phyloP scores from a whole-genome alignment of 2,113 vertebrate species.

The Nannobrachium achirus region DNA sequence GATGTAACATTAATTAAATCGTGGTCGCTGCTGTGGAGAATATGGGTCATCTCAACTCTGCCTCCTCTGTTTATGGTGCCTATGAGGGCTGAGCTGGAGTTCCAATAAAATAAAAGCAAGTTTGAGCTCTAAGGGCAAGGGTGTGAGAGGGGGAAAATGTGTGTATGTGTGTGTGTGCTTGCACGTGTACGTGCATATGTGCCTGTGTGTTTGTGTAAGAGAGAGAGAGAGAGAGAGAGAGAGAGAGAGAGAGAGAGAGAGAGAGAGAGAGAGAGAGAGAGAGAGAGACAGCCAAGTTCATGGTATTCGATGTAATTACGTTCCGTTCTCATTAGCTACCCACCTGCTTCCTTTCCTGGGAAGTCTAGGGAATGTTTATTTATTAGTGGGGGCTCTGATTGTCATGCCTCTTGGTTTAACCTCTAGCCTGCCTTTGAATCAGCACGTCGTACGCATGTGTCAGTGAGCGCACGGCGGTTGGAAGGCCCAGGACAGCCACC shows the following conservation, averaged over 20 bases:
- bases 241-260: not conserved
- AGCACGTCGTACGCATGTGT: slow-evolving; percentile 30
- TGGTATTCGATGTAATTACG: too few species aligned
- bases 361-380: not conserved
- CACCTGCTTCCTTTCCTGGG: too few species aligned
- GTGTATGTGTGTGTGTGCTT: not conserved
- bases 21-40: slow-evolving; percentile 12
- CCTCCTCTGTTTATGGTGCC: not conserved
- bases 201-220: not conserved
- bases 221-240: not conserved
- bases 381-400: slow-evolving; percentile 14
- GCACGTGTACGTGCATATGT: slow-evolving; percentile 18
- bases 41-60: slow-evolving; percentile 10
- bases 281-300: too few species aligned
- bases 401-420: slow-evolving; percentile 22
- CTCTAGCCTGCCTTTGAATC: slow-evolving; percentile 13
- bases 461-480: slow-evolving; percentile 55
- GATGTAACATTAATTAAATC: slow-evolving; percentile 36
- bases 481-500: slow-evolving; percentile 62
- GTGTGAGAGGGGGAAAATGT: not conserved
- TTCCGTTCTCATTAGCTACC: too few species aligned
- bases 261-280: not conserved
- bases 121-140: not conserved
- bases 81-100: not conserved
- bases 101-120: not conserved